Percentiles rank a stretch among this genome's conserved stretches.
phyloP scores from a whole-genome alignment of 2,113 vertebrate species.

The Salminus brasiliensis region DNA sequence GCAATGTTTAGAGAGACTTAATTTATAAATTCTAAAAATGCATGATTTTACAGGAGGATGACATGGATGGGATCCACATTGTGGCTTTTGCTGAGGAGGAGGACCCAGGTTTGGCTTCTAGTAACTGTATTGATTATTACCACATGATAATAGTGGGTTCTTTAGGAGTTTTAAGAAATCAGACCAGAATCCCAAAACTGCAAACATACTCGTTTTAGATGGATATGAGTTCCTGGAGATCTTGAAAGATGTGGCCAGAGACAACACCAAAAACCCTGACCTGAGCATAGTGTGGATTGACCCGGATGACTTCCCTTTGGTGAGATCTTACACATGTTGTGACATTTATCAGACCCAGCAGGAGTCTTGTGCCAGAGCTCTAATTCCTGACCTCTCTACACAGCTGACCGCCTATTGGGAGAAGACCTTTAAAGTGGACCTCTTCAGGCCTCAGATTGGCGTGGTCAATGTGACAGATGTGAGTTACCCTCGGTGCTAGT shows the following conservation, averaged over 20 bases:
- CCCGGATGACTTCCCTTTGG: constrained; percentile 95
- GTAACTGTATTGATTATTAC: background rate
- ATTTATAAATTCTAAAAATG: too few relatives aligned
- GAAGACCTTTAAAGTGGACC: constrained; percentile 94
- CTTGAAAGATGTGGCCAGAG: constrained; percentile 94
- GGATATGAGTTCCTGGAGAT: constrained; percentile 97
- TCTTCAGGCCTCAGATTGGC: constrained; percentile 94
- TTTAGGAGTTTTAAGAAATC: background rate
- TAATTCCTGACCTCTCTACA: background rate
- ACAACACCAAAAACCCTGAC: constrained; percentile 95
- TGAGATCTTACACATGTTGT: constrained; percentile 66
- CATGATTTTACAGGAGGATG: constrained; percentile 90
- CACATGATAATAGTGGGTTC: background rate
- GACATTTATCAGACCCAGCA: background rate
- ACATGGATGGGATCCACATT: constrained; percentile 95
- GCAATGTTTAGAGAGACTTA: too few relatives aligned
- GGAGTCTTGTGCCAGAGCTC: background rate
- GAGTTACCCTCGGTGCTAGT: constrained; percentile 61
- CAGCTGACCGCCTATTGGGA: constrained; percentile 98
- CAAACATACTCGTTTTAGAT: constrained; percentile 72
- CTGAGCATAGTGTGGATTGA: constrained; percentile 98
- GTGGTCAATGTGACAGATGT: constrained; percentile 97
- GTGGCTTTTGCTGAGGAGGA: constrained; percentile 97
- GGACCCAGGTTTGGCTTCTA: constrained; percentile 84
- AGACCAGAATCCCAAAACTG: background rate